These are phyloP conservation scores for Mamestra configurata DNA, from an alignment of 1,140 invertebrate species.

Conservation along the genomic window DNA sequence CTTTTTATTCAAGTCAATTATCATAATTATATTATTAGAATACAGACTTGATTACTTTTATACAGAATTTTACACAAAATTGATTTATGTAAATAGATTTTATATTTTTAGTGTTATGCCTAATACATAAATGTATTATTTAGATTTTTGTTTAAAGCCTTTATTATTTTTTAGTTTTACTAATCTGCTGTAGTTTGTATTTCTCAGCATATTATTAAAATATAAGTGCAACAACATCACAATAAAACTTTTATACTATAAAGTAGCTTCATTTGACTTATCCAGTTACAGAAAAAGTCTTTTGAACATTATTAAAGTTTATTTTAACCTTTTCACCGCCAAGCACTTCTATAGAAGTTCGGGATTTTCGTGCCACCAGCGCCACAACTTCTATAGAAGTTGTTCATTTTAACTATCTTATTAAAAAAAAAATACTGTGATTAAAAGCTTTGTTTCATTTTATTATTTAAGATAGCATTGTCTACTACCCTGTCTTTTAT, in stretches of 20 bases:
- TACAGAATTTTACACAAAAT: conserved; percentile 10
- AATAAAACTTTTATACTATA: conserved; percentile 27
- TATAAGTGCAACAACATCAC: conserved; percentile 28
- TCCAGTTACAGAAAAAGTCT: not conserved
- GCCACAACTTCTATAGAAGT: too few species aligned
- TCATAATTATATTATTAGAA: conserved; percentile 7
- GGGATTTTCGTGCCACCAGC: too few species aligned
- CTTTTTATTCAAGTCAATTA: conserved; percentile 26
- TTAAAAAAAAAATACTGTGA: too few species aligned
- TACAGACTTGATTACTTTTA: conserved; percentile 5
- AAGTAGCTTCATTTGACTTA: not conserved
- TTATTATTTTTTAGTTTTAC: conserved; percentile 4
- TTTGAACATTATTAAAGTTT: conserved; percentile 22
- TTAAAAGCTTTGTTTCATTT: too few species aligned
- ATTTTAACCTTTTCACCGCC: too few species aligned
- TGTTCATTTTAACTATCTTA: too few species aligned
- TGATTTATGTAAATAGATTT: conserved; percentile 1
- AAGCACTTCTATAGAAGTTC: too few species aligned
- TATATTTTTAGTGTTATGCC: conserved; percentile 8
- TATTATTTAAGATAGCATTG: too few species aligned
- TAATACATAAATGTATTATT: not conserved
- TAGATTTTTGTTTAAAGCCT: conserved; percentile 8
- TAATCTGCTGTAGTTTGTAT: conserved; percentile 26
- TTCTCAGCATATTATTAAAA: conserved; percentile 12
- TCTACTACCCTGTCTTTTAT: too few species aligned